These are phyloP conservation scores for Perca schrenkii DNA, from an alignment of 2,113 vertebrate genomes.

Conservation along the genomic window DNA sequence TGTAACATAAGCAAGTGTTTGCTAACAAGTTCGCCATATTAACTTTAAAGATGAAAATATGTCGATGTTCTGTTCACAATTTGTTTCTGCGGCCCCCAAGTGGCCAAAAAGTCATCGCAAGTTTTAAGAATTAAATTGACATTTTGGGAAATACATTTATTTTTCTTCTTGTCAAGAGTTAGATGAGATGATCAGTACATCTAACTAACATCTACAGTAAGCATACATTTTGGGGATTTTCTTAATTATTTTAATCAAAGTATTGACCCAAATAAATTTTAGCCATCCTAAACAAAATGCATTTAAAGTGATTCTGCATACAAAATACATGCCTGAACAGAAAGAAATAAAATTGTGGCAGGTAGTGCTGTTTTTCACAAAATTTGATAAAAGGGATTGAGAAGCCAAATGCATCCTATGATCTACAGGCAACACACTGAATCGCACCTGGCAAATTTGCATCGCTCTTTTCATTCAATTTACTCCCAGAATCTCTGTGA, in stretches of 20 bases:
- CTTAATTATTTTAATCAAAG: not conserved
- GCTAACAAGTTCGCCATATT: too few species aligned
- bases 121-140: too few species aligned
- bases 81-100: not conserved
- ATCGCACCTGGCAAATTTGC: slow-evolving; percentile 48
- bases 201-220: too few species aligned
- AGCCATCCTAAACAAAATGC: not conserved
- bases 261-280: not conserved
- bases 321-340: not conserved
- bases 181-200: too few species aligned
- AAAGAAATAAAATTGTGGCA: not conserved
- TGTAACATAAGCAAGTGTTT: too few species aligned
- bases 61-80: too few species aligned
- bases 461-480: slow-evolving; percentile 52
- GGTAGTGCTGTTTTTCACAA: not conserved
- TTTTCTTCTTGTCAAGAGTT: too few species aligned
- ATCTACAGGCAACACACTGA: not conserved
- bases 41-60: not conserved
- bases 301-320: not conserved
- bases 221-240: too few species aligned
- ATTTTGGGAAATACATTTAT: too few species aligned
- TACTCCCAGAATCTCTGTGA: slow-evolving; percentile 35
- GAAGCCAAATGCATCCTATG: slow-evolving; percentile 1
- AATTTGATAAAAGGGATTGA: not conserved
- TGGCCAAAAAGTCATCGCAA: not conserved